Base-by-base conservation (phyloP, 2,113 vertebrate genomes). In the Muntiacus muntjak region DNA sequence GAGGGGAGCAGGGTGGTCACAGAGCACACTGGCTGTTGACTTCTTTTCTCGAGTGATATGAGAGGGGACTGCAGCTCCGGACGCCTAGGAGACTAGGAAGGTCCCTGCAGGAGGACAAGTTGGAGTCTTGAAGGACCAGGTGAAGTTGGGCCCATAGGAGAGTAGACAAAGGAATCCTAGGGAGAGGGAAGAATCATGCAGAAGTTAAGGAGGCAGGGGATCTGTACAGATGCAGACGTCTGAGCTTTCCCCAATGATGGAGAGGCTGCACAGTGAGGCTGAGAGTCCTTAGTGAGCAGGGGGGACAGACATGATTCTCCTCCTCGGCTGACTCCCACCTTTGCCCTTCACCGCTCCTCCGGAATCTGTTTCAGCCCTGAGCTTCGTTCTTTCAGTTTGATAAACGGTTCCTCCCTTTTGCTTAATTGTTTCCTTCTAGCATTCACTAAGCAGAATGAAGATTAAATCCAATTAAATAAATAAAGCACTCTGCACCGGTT, bases 351-450 rank as follows among this genome's bases (percentile, higher is more conserved):
- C 12, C 64, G 71, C 92, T 62, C 94, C 95, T 83, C 30, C 87
- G 89, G 87, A 97, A 96, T 96, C 91, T 79, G 74, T 92, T 94
- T 95, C 92, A 95, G 87, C 93, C 87, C 89, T 95, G 95, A 97
- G 95, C 94, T 97, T 84, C 94, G 58, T 95, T 98, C 95, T 97
- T 98, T 97, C 96, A 94, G 45, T 97, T 95, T 99, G 98, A 98
- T 98, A 95, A 98, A 98, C 45, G 60, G 96, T 96, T 98, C 96
- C 93, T 62, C 76, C 52, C 78, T 98, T 98, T 93, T 89, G 60
- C 97, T 98, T 98, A 98, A 97, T 97, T 98, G 97, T 98, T 98
- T 98, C 95, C 96, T 97, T 97, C 97, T 86, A 95, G 88, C 91
- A 87, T 98, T 98, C 93, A 92, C 67, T 87, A 94, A 98, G 93